Conservation (phyloP, 2,888 invertebrate species). For the Epinotia nisella region DNA sequence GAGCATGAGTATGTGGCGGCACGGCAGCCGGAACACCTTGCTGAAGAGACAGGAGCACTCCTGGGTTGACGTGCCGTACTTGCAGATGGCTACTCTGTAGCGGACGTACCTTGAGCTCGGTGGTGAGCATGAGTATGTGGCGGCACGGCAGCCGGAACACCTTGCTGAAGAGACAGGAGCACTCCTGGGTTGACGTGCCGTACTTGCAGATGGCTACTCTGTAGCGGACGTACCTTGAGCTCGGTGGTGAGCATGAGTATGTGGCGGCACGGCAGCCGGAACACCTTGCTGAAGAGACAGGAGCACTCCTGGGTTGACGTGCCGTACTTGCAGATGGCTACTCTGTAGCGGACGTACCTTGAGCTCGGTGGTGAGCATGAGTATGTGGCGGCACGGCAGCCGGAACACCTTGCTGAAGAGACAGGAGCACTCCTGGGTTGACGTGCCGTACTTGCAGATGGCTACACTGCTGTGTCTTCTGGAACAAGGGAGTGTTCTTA, state of each 20-base stretch:
- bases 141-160: too few species aligned
- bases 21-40: too few species aligned
- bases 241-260: constrained; percentile 81
- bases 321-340: constrained; percentile 77
- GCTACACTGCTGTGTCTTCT: constrained; percentile 78
- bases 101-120: too few species aligned
- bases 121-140: too few species aligned
- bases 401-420: constrained; percentile 82
- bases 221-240: constrained; percentile 21
- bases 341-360: constrained; percentile 19
- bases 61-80: too few species aligned
- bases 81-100: too few species aligned
- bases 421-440: constrained; percentile 81
- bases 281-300: constrained; percentile 81
- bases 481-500: constrained; percentile 45
- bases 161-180: too few species aligned
- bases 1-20: too few species aligned
- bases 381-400: constrained; percentile 78
- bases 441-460: constrained; percentile 80
- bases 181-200: too few species aligned
- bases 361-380: constrained; percentile 76
- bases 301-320: constrained; percentile 82
- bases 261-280: constrained; percentile 77
- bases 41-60: too few species aligned
- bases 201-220: too few species aligned